These are phyloP conservation scores for Pangasius larnaudii DNA, from an alignment of 2,797 vertebrate genomes.

Conservation along the genomic window DNA sequence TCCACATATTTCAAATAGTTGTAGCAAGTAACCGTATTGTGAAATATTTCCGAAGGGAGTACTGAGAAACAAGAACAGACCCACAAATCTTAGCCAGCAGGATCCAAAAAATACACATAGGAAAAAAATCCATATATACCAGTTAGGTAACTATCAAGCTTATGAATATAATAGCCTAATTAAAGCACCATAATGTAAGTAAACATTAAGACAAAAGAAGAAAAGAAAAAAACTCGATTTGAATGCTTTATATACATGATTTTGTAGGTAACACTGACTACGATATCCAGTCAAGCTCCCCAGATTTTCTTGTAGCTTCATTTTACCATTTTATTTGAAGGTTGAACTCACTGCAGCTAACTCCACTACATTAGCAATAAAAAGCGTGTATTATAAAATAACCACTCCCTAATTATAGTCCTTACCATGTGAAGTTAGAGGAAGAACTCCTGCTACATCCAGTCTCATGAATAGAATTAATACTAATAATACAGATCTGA, in stretches of 20 bases:
- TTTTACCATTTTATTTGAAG: background rate
- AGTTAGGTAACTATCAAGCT: background rate
- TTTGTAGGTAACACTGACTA: background rate
- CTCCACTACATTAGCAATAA: background rate
- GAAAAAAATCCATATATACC: background rate
- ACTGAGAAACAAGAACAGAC: background rate
- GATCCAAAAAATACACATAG: background rate
- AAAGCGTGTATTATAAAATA: background rate
- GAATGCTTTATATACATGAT: background rate
- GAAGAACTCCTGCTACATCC: background rate
- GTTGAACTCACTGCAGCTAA: background rate
- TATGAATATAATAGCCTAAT: background rate
- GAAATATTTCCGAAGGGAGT: background rate
- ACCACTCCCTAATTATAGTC: background rate
- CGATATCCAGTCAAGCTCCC: background rate
- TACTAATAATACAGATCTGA: background rate
- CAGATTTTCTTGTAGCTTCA: background rate
- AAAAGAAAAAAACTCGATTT: background rate
- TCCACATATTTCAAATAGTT: conserved; percentile 19
- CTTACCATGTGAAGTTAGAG: background rate
- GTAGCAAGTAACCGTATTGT: background rate
- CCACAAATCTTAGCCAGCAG: conserved; percentile 15
- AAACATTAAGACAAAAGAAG: background rate
- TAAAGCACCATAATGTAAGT: background rate
- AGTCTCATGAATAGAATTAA: background rate